phyloP scores from a whole-genome alignment of 2,888 invertebrate species.

The Cristatella mucedo region DNA sequence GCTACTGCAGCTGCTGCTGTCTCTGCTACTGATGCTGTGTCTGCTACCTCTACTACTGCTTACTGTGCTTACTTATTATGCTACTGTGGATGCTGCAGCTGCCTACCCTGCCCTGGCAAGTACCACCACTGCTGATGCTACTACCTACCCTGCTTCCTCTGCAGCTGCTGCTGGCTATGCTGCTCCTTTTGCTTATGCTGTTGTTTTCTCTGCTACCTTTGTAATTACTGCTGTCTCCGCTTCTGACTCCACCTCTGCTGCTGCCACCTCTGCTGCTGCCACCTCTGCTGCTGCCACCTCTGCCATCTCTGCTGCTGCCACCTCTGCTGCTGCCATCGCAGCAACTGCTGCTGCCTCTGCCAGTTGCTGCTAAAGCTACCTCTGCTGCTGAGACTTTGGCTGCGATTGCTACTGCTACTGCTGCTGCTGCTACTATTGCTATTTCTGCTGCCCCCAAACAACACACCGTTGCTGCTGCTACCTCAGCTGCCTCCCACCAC shows the following conservation, averaged over 20 bases:
- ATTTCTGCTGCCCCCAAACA: not conserved
- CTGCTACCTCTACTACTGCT: too few species aligned
- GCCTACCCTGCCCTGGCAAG: too few species aligned
- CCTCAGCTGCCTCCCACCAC: too few species aligned
- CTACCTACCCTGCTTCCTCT: not conserved
- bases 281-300: conserved; percentile 1
- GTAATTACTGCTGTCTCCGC: too few species aligned
- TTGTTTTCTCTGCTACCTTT: too few species aligned
- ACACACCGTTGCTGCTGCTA: not conserved
- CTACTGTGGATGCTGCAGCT: too few species aligned
- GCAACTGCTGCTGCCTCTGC: not conserved
- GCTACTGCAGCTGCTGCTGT: too few species aligned
- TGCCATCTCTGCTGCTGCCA: not conserved
- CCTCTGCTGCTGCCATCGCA: conserved; percentile 2
- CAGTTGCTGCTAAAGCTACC: too few species aligned
- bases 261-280: not conserved
- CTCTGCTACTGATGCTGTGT: too few species aligned
- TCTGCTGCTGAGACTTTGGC: not conserved
- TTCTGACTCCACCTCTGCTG: not conserved
- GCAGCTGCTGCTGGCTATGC: not conserved
- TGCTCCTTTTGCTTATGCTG: too few species aligned
- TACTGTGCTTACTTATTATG: too few species aligned
- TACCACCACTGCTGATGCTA: not conserved
- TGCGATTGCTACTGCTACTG: not conserved
- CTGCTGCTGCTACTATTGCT: not conserved